Conservation (phyloP, 2,888 invertebrate species). For the Leucophora obtusa region DNA sequence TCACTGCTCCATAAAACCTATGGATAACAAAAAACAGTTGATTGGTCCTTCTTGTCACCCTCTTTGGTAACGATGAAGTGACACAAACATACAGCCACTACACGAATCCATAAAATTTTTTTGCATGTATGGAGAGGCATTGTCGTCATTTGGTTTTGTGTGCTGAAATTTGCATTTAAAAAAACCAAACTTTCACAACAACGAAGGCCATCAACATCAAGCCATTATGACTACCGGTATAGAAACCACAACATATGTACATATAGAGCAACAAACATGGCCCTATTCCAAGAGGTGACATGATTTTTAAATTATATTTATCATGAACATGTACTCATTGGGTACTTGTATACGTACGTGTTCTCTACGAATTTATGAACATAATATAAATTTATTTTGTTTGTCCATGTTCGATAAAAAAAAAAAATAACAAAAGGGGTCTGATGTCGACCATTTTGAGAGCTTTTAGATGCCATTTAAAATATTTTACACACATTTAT, state of each 20-base stretch:
- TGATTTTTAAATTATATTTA: slow-evolving; percentile 8
- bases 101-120: background rate
- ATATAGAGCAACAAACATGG: background rate
- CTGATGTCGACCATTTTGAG: slow-evolving; percentile 25
- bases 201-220: slow-evolving; percentile 22
- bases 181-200: slow-evolving; percentile 11
- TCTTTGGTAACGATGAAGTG: slow-evolving; percentile 16
- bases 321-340: background rate
- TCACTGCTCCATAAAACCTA: slow-evolving; percentile 13
- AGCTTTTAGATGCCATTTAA: slow-evolving; percentile 19
- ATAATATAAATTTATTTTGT: slow-evolving; percentile 77
- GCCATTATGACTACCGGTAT: slow-evolving; percentile 16
- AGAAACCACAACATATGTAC: slow-evolving; percentile 28
- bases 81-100: background rate
- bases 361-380: slow-evolving; percentile 74
- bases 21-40: slow-evolving; percentile 22
- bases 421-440: background rate
- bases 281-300: slow-evolving; percentile 3
- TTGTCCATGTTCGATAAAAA: slow-evolving; percentile 44
- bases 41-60: slow-evolving; percentile 33
- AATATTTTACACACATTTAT: background rate
- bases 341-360: slow-evolving; percentile 13
- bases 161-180: slow-evolving; percentile 45
- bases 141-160: slow-evolving; percentile 34
- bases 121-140: slow-evolving; percentile 4